Percentiles rank a stretch among this genome's conserved stretches.
Evolutionary conservation across 2,113 vertebrate genomes (phyloP).

Genomic region (Nibea coibor): DNA sequence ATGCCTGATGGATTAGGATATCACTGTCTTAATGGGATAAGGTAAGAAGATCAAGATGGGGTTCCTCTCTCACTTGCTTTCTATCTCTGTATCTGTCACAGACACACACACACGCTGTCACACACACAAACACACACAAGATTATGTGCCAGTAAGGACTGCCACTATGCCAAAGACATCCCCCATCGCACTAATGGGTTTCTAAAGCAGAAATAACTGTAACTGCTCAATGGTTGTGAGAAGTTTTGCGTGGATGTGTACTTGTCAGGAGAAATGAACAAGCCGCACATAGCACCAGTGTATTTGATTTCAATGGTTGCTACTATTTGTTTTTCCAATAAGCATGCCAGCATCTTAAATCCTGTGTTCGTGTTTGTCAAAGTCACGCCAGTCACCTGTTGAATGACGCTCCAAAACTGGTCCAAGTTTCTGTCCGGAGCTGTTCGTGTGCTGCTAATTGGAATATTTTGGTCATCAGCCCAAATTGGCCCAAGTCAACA

Average conservation of each 20-base stretch:
- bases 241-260: too few relatives aligned
- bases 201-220: neutral
- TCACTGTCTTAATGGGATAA: constrained; percentile 62
- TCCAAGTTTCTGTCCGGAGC: neutral
- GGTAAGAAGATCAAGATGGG: constrained; percentile 48
- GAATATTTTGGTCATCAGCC: neutral
- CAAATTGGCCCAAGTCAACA: neutral
- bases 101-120: constrained; percentile 12
- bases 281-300: too few relatives aligned
- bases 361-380: neutral
- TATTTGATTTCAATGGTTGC: neutral
- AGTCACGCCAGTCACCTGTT: neutral
- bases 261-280: too few relatives aligned
- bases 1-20: constrained; percentile 49
- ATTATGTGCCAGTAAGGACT: neutral
- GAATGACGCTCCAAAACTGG: neutral
- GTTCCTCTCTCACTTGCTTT: constrained; percentile 23
- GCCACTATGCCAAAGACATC: neutral
- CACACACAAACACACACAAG: constrained; percentile 9
- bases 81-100: neutral
- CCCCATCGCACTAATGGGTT: neutral
- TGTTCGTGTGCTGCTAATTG: neutral
- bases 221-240: too few relatives aligned
- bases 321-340: neutral
- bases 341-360: neutral